Base-by-base conservation (phyloP, 2,113 vertebrate genomes). In the Embiotoca jacksoni region DNA sequence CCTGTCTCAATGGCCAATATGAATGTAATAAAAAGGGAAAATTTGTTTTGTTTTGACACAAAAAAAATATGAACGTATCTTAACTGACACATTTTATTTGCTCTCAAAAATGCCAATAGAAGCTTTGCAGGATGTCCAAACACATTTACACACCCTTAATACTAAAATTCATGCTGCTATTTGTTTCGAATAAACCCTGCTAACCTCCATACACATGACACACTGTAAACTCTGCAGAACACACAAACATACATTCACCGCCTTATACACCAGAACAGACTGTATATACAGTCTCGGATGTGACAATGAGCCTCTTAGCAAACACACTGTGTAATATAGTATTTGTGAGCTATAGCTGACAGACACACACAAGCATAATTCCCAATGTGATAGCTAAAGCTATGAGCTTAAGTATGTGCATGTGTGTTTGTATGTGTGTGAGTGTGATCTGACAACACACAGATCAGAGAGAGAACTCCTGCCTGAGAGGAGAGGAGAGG, bases 281-380 rank as follows among this genome's bases (percentile, higher is more conserved):
- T 58, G 31, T 56, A 35, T 4, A 64, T 23, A 60, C 37, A 68
- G 4, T 50, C 15, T 49, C 52, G 47, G 59, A 58, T 75, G 70
- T 61, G 23, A 57, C 41, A 11, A 44, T 35, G 61, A 82, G 78
- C 44, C 61, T 78, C 81, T 79, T 37, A 71, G 72, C 71, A 81
- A 86, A 85, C 78, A 76, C 7, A n/a, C 14, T 50, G 60, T 54
- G 35, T 81, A 83, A 67, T 71, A 64, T 47, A 64, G 7, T 3
- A 49, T 80, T 47, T 68, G 78, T 65, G 65, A 82, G 55, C 69
- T 69, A 23, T 23, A 60, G 44, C 36, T 67, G 23, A 23, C 23
- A 23, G 23, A 23, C 58, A 75, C 39, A 54, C 44, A 47, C 30
- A 60, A 46, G n/a, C 39, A 75, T 5, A 44, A 73, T n/a, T 76